Base-by-base conservation (phyloP, 2,797 vertebrate species). In the Acanthurus leucopareius region DNA sequence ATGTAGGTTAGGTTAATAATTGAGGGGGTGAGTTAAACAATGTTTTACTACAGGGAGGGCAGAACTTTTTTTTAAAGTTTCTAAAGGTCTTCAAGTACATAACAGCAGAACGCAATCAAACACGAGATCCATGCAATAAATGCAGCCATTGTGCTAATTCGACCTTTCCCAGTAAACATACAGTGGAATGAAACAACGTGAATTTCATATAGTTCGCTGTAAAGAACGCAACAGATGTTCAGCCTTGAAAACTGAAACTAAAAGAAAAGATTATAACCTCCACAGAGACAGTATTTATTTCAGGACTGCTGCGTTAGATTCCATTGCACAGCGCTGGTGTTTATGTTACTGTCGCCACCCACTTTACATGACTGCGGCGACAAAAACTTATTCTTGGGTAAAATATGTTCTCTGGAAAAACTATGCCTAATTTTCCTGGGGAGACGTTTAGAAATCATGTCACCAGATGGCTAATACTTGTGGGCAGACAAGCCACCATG, bases 401-500 rank as follows among this genome's bases (percentile, higher is more conserved):
- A 89, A 86, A 72, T 58, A 86, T 84, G 80, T 86, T 73, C 80
- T 84, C 76, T 88, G 73, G 85, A 90, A 93, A 91, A 60, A 56
- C 80, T 49, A 65, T 17, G 47, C 71, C 75, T 84, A 67, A 80
- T 85, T 81, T 86, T 83, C 83, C 67, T 73, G 73, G 74, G 82
- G 71, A 90, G 61, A 74, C 65, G 52, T 73, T 81, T 82, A 69
- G 60, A 85, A 88, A 89, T 86, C 85, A 80, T 86, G 82, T 86
- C 84, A 91, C 83, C 92, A 92, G 88, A 92, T 93, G 90, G 92
- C 84, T 62, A 66, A 88, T 73, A 79, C 78, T 77, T 73, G 84
- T 86, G 83, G 83, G 90, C 62, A 56, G 81, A 89, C 84, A 83
- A 86, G 72, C 79, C 80, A 76, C 85, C 76, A 48, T 88, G 86